Evolutionary conservation across 1,140 invertebrate genomes (phyloP).

Genomic region (Diuraphis noxia): DNA sequence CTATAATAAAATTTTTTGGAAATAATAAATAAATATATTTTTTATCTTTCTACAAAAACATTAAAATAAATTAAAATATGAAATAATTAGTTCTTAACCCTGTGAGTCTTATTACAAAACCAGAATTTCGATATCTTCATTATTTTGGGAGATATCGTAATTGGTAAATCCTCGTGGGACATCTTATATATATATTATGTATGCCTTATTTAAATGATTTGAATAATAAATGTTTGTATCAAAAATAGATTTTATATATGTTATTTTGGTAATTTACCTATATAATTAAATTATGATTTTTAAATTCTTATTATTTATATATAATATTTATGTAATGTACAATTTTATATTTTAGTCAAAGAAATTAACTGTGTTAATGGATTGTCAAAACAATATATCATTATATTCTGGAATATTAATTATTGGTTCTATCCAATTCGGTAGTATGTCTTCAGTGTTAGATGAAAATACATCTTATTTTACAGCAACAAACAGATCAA

Average conservation of each 20-base stretch:
- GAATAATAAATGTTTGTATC: background rate
- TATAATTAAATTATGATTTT: slow-evolving; percentile 40
- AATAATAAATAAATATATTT: no score
- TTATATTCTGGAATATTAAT: slow-evolving; percentile 80
- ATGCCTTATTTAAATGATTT: background rate
- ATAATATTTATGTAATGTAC: slow-evolving; percentile 1
- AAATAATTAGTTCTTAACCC: no score
- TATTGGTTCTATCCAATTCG: slow-evolving; percentile 75
- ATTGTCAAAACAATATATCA: slow-evolving; percentile 76
- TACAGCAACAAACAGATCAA: slow-evolving; percentile 33
- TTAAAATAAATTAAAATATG: no score
- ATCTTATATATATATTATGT: no score
- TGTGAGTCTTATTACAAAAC: no score
- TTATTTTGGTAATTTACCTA: background rate
- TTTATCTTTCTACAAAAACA: no score
- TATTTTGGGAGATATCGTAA: no score
- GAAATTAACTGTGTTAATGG: slow-evolving; percentile 81
- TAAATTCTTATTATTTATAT: slow-evolving; percentile 19
- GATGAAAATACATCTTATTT: slow-evolving; percentile 50
- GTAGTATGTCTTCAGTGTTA: slow-evolving; percentile 53
- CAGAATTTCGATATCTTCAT: no score
- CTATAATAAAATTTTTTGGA: no score
- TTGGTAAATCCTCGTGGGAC: no score
- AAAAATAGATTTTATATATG: background rate
- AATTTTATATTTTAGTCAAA: slow-evolving; percentile 63